Base-by-base conservation (phyloP, 2,113 vertebrate species). In the Charina bottae region DNA sequence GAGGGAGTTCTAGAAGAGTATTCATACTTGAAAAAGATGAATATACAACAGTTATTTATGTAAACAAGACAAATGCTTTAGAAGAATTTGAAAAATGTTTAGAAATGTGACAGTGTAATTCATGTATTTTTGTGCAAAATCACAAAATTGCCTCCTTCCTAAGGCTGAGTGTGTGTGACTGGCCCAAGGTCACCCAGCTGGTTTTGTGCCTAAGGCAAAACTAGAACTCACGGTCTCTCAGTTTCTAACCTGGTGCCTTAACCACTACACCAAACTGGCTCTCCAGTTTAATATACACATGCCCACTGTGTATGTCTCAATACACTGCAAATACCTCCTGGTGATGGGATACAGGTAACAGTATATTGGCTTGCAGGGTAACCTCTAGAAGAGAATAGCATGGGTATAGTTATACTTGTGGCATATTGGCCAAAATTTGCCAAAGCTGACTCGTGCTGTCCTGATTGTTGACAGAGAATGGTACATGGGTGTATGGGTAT, bases 1-100 rank as follows among this genome's bases (percentile, higher is more conserved):
- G 59, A 83, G 64, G 68, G 89, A 91, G 15, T 23, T 11, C 33
- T 58, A 90, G 13, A 85, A 83, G 42, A 37, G 17, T 89, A 83
- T 24, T 91, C 83, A 49, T 85, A 93, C 33, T 68, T 89, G 49
- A 84, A 90, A 26, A 85, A 90, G 89, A 93, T 88, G 46, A 33
- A 91, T 91, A 23, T 49, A 33, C 56, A 37, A 83, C 49, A 91
- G 10, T 90, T 88, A 90, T 49, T 89, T 86, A 84, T 91, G 85
- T 37, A 86, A 93, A 64, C 68, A 59, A 84, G 56, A 64, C 84
- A 46, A 88, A 24, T 87, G 24, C 53, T 89, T 72, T 55, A 72
- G 42, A 55, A 78, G 33, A 21, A 90, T 59, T 59, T 92, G 64
- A 87, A 87, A 90, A 87, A 83, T 90, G 59, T 56, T 46, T 87